phyloP scores from a whole-genome alignment of 2,113 vertebrate genomes.

The Manacus vitellinus region DNA sequence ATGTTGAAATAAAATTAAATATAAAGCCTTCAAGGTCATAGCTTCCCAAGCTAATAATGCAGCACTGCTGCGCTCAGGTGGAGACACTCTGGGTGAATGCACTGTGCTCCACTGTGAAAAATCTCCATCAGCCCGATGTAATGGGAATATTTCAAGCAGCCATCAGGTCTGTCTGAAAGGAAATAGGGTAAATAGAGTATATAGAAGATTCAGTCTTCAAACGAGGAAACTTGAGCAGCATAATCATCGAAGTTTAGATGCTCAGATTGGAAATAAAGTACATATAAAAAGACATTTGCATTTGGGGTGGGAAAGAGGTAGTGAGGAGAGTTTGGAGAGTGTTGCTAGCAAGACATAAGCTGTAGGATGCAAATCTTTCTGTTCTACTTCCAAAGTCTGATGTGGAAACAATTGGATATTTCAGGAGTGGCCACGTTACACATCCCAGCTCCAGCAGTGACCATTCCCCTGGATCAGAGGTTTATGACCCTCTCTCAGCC shows the following conservation, averaged over 20 bases:
- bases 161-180: neutral
- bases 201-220: neutral
- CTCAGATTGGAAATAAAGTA: neutral
- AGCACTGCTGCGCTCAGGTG: neutral
- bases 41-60: conserved; percentile 48
- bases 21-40: conserved; percentile 51
- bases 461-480: accelerated
- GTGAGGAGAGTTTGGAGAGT: neutral
- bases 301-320: neutral
- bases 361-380: neutral
- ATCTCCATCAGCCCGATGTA: conserved; percentile 31
- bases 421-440: accelerated
- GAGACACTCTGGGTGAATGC: neutral
- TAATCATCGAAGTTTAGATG: neutral
- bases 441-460: neutral
- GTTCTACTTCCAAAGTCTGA: neutral
- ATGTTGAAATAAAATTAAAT: conserved; percentile 54
- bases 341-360: neutral
- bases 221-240: neutral
- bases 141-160: neutral
- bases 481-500: neutral
- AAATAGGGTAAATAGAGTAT: neutral
- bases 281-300: neutral
- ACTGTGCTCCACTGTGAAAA: neutral
- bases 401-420: neutral